Evolutionary conservation across 2,888 invertebrate species (phyloP), one percentile per base, ranked within the genome.

Genomic region (Nomada lathburiana): DNA sequence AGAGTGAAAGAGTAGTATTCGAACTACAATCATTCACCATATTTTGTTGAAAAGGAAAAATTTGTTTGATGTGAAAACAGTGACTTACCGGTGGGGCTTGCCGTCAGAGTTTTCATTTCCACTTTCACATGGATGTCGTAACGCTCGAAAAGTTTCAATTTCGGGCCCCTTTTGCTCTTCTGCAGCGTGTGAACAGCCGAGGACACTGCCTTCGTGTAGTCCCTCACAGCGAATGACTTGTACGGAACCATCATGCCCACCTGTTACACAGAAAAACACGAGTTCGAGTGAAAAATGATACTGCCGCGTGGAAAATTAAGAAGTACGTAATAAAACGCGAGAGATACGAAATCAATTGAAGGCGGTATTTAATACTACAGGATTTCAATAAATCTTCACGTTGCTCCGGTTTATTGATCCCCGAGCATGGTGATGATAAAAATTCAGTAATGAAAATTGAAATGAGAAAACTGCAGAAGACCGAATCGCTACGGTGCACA

Each of bases 231-330:
- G 93, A 97, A 97, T 86, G 96, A 95, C 92, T 97, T 97, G 92
- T 97, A 96, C 13, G 97, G 97, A 89, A 97, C 96, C 86, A 97
- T 96, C 92, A 97, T 95, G 62, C 97, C 97, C 87, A 97, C 96
- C 93, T 96, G 94, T 80, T 85, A 89, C 70, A 76, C 36, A 60
- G 55, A 68, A 60, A 18, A 80, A 11, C 36, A 16, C 23, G 26
- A 10, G 5, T 50, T 73, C 42, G 10, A 20, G 13, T 18, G 13
- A 36, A 18, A 62, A 62, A 13, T 3, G 13, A 7, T 2, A 52
- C 13, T 2, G n/a, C 16, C 18, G 1, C 2, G 2, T 18, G 2
- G 2, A 2, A 36, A 20, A 53, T 9, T 53, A 0, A 36, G 7
- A 36, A 7, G 36, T 7, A 36, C 36, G 36, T 5, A 36, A 36